Evolutionary conservation across 2,888 invertebrate species (phyloP).

Genomic region (Meteorus cinctellus): DNA sequence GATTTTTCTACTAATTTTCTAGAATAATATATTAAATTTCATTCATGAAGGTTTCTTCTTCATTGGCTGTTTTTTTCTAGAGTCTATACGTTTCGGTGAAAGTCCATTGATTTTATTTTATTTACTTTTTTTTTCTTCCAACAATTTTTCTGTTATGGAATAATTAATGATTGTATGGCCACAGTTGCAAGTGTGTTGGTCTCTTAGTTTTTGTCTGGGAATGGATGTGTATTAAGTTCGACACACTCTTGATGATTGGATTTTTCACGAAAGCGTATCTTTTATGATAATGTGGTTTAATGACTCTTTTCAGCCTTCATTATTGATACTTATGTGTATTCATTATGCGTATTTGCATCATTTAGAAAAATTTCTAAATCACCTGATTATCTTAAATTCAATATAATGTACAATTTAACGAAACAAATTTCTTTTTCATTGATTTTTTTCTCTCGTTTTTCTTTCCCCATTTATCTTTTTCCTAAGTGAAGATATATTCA

Average conservation of each 20-base stretch:
- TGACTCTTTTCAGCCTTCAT: slow-evolving; percentile 7
- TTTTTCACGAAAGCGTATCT: background rate
- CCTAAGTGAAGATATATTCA: slow-evolving; percentile 39
- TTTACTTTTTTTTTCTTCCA: background rate
- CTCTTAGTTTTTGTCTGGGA: background rate
- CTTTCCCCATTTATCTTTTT: slow-evolving; percentile 11
- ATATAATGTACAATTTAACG: slow-evolving; percentile 31
- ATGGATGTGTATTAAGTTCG: background rate
- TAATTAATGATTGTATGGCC: background rate
- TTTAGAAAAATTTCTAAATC: slow-evolving; percentile 21
- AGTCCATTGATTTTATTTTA: slow-evolving; percentile 6
- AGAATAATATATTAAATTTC: slow-evolving; percentile 29
- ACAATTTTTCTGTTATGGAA: background rate
- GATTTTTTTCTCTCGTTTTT: slow-evolving; percentile 18
- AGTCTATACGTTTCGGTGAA: slow-evolving; percentile 35
- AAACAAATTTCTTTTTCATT: slow-evolving; percentile 33
- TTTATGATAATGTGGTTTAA: background rate
- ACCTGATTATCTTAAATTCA: slow-evolving; percentile 12
- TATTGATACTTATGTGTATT: background rate
- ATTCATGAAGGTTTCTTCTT: slow-evolving; percentile 31
- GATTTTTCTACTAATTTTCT: slow-evolving; percentile 29
- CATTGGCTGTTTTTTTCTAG: background rate
- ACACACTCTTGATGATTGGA: slow-evolving; percentile 11
- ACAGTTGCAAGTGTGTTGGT: background rate
- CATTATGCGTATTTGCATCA: slow-evolving; percentile 15